Percentiles rank a stretch among this genome's conserved stretches.
These are phyloP conservation scores for Columbina picui DNA, from an alignment of 2,113 vertebrate species.

Conservation along the genomic window DNA sequence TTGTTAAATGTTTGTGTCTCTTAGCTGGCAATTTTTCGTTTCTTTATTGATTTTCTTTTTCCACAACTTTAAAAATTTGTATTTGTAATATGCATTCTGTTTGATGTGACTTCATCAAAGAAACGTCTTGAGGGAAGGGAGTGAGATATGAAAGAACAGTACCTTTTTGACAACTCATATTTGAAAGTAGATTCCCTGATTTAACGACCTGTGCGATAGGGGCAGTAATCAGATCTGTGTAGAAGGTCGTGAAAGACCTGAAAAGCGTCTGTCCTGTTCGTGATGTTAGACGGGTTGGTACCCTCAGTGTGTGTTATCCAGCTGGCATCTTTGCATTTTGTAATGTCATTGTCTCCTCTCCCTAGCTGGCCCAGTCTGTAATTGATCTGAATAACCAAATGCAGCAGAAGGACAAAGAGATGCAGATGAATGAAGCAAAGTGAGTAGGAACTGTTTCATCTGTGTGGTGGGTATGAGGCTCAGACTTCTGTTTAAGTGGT, in stretches of 20 bases:
- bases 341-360: background rate
- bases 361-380: slow-evolving; percentile 91
- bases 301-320: background rate
- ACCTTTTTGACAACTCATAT: background rate
- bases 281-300: background rate
- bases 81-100: background rate
- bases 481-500: background rate
- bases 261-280: background rate
- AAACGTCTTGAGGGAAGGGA: background rate
- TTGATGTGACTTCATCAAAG: background rate
- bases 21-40: background rate
- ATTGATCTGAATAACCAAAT: slow-evolving; percentile 97
- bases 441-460: slow-evolving; percentile 67
- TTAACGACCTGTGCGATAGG: background rate
- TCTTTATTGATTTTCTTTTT: background rate
- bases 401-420: slow-evolving; percentile 94
- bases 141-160: background rate
- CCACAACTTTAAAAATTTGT: background rate
- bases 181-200: background rate
- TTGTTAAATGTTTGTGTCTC: background rate
- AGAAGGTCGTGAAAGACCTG: background rate
- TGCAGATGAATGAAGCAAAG: slow-evolving; percentile 93
- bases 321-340: background rate
- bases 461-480: background rate
- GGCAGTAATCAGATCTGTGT: background rate